These are phyloP conservation scores for Alces alces DNA, from an alignment of 2,113 vertebrate species.

Conservation along the genomic window DNA sequence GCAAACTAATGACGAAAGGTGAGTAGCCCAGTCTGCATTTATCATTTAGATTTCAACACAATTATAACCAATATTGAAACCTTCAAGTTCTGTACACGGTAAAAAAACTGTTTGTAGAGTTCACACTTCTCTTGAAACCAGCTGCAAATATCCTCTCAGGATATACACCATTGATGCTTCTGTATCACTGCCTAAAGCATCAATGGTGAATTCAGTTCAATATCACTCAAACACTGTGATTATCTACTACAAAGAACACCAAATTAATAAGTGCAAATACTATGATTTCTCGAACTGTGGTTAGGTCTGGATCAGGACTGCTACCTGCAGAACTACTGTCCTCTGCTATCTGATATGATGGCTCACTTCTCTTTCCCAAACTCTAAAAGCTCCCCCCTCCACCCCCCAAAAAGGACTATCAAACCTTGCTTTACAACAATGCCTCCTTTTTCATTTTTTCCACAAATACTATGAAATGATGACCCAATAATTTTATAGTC, in stretches of 20 bases:
- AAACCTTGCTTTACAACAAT: background rate
- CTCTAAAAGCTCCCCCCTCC: background rate
- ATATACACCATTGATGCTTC: too few species aligned
- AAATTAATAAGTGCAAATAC: slow-evolving; percentile 21
- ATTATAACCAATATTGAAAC: background rate
- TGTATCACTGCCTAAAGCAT: background rate
- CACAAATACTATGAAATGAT: background rate
- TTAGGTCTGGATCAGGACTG: background rate
- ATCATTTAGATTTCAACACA: slow-evolving; percentile 39
- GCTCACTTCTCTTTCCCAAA: background rate
- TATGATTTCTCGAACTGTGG: background rate
- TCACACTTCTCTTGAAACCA: slow-evolving; percentile 28
- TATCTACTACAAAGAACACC: slow-evolving; percentile 4
- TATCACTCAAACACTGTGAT: background rate
- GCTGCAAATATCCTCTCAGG: slow-evolving; percentile 14
- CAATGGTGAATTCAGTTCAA: background rate
- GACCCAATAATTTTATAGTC: background rate
- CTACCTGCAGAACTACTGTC: background rate
- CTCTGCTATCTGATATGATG: background rate
- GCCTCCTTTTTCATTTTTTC: background rate
- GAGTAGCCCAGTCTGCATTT: background rate
- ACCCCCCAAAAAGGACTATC: background rate
- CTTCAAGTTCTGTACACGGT: background rate
- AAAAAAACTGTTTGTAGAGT: background rate
- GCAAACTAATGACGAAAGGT: background rate